Evolutionary conservation across 2,113 vertebrate species (phyloP).

Genomic region (Puma concolor): DNA sequence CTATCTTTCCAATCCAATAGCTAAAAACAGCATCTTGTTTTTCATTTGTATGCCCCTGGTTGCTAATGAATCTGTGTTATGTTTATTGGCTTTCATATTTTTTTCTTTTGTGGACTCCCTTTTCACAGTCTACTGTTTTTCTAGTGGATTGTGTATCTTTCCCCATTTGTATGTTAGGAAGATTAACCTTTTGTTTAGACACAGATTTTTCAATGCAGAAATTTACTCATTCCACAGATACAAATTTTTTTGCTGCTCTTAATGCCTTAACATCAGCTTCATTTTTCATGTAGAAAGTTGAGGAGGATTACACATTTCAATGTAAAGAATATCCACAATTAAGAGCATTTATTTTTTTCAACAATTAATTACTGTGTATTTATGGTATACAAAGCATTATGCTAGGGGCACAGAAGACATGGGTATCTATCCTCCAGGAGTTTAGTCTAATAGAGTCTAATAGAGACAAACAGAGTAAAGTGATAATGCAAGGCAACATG

Average conservation of each 20-base stretch:
- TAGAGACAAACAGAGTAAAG: background rate
- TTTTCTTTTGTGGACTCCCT: background rate
- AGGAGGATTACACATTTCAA: background rate
- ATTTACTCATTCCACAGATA: background rate
- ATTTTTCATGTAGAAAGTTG: background rate
- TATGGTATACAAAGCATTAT: background rate
- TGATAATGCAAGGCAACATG: background rate
- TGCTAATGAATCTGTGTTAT: background rate
- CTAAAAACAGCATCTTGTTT: background rate
- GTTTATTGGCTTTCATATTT: background rate
- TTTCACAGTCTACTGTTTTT: background rate
- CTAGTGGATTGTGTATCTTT: background rate
- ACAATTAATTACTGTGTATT: background rate
- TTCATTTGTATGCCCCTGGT: background rate
- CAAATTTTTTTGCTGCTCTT: constrained; percentile 23
- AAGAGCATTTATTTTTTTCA: constrained; percentile 41
- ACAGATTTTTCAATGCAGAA: constrained; percentile 33
- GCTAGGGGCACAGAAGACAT: background rate
- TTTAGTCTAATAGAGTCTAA: background rate
- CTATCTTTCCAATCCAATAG: background rate
- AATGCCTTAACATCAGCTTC: background rate
- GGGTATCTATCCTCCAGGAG: background rate
- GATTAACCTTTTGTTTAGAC: background rate
- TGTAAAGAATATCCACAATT: background rate
- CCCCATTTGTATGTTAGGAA: background rate